Conservation (phyloP, 2,113 vertebrate genomes). For the Brachionichthys hirsutus region DNA sequence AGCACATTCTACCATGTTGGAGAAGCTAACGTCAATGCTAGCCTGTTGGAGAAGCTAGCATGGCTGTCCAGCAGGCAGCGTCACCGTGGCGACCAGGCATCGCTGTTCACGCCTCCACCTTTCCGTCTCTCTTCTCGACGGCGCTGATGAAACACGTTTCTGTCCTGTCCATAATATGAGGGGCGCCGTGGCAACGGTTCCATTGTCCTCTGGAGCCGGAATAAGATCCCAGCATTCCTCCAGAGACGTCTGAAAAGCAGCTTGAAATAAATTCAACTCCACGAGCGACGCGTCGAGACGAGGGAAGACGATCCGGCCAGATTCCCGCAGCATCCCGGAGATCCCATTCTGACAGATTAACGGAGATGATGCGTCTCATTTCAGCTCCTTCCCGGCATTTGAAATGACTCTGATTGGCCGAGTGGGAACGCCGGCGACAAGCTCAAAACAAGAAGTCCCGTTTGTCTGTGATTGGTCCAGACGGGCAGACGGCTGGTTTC, state of each 20-base stretch:
- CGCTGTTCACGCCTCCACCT: background rate
- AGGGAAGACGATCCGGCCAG: constrained; percentile 11
- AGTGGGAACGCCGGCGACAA: constrained; percentile 31
- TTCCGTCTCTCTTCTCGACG: constrained; percentile 1
- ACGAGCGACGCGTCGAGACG: constrained; percentile 11
- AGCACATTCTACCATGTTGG: no score
- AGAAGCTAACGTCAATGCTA: background rate
- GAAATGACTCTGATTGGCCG: constrained; percentile 52
- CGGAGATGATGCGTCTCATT: constrained; percentile 27
- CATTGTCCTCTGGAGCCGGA: no score
- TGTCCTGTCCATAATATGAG: constrained; percentile 49
- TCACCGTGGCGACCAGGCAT: no score
- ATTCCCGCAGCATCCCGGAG: constrained; percentile 6
- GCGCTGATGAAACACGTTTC: constrained; percentile 63
- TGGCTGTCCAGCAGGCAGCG: no score
- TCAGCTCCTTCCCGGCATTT: constrained; percentile 23
- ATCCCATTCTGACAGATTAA: constrained; percentile 22
- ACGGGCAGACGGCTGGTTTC: constrained; percentile 25
- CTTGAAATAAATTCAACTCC: constrained; percentile 28
- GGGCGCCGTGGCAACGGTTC: no score
- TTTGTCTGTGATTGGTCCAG: constrained; percentile 52
- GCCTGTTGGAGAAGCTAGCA: background rate
- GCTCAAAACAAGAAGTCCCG: constrained; percentile 39
- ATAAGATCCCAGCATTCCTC: no score
- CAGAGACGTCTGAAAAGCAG: constrained; percentile 10